Conservation (phyloP, 2,888 invertebrate species). For the Tinea pellionella region DNA sequence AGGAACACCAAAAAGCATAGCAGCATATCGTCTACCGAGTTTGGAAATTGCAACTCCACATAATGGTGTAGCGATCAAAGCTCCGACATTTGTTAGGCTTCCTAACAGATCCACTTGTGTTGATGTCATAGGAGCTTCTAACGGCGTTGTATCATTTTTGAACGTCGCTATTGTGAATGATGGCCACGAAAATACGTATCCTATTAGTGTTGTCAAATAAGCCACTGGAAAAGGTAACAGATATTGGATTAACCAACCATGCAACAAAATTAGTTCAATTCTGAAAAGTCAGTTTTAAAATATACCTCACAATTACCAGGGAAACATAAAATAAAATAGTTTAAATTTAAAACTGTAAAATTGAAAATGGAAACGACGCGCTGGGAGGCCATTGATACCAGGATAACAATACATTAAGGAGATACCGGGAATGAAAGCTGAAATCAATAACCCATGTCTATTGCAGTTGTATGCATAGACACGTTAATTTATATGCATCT, state of each 20-base stretch:
- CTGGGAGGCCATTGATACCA: not conserved
- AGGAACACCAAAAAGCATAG: slow-evolving; percentile 50
- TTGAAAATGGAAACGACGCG: not conserved
- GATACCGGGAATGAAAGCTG: not conserved
- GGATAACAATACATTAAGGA: not conserved
- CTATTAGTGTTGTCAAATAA: slow-evolving; percentile 41
- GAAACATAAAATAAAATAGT: not conserved
- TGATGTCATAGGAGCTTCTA: slow-evolving; percentile 38
- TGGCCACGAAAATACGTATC: slow-evolving; percentile 51
- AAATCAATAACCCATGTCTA: not conserved
- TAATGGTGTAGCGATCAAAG: slow-evolving; percentile 40
- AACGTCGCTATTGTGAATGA: slow-evolving; percentile 46
- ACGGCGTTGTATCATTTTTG: slow-evolving; percentile 41
- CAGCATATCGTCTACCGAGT: slow-evolving; percentile 47
- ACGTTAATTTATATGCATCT: not conserved
- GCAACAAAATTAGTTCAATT: not conserved
- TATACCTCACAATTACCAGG: not conserved
- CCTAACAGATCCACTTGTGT: slow-evolving; percentile 43
- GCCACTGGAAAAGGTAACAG: slow-evolving; percentile 43
- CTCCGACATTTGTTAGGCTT: slow-evolving; percentile 47
- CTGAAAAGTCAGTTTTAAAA: not conserved
- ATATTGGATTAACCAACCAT: not conserved
- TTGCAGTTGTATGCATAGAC: not conserved
- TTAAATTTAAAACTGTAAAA: not conserved
- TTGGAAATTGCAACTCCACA: slow-evolving; percentile 41